A percentile compares a stretch with the other conserved stretches of the same genome.
phyloP scores from a whole-genome alignment of 2,888 invertebrate species.

The Conomelus anceps region DNA sequence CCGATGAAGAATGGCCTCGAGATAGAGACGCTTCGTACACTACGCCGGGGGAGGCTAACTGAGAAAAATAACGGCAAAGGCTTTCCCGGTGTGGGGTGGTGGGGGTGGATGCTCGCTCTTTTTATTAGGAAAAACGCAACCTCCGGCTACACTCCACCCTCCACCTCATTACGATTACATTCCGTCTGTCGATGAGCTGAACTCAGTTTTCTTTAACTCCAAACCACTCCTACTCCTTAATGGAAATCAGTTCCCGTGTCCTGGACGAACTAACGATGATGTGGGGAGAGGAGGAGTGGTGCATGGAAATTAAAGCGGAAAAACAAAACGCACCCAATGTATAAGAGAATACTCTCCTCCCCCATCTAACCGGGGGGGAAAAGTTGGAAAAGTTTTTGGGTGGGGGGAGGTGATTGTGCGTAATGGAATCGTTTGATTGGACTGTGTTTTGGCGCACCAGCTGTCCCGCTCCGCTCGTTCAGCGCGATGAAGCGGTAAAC shows the following conservation, averaged over 20 bases:
- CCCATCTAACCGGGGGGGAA: not conserved
- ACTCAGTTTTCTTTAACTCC: not conserved
- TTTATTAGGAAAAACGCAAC: not conserved
- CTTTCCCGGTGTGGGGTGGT: not conserved
- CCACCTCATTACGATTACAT: not conserved
- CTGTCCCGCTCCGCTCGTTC: not conserved
- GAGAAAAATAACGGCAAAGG: not conserved
- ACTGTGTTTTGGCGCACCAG: not conserved
- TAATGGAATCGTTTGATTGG: too few species aligned
- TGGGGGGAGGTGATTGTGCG: too few species aligned
- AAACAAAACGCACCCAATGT: not conserved
- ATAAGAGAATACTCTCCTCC: not conserved
- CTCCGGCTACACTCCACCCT: not conserved
- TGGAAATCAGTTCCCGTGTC: not conserved
- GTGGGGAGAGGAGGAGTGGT: not conserved
- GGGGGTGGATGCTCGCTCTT: not conserved
- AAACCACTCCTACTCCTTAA: not conserved
- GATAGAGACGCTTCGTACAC: not conserved
- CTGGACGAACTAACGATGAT: not conserved
- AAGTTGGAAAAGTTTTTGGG: not conserved
- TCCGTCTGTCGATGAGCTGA: not conserved
- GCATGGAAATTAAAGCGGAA: not conserved
- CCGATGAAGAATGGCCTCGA: slow-evolving; percentile 10
- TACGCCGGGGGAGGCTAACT: not conserved
- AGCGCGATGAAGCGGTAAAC: not conserved